These are phyloP conservation scores for Drosophila paranaensis DNA, from an alignment of 2,888 invertebrate genomes.

Conservation along the genomic window DNA sequence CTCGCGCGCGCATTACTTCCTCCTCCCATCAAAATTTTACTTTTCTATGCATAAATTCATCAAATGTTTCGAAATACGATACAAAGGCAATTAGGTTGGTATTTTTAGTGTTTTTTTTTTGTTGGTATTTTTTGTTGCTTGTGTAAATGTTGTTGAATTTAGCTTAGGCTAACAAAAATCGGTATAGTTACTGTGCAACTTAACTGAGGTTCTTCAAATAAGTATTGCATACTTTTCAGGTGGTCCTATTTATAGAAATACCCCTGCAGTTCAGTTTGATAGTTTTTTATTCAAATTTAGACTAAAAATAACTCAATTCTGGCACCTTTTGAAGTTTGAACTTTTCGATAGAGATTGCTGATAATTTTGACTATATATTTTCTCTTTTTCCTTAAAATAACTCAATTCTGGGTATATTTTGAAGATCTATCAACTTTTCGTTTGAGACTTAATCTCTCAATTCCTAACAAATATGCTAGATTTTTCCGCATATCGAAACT, in stretches of 20 bases:
- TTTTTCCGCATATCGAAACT: too few relatives aligned
- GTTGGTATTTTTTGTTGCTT: constrained; percentile 35
- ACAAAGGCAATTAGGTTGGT: constrained; percentile 78
- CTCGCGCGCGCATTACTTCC: not conserved
- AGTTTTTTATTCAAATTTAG: too few relatives aligned
- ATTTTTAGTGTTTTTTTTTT: constrained; percentile 23
- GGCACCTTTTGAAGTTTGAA: too few relatives aligned
- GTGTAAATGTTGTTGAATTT: constrained; percentile 51
- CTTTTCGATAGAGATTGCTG: too few relatives aligned
- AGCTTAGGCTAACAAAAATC: constrained; percentile 42
- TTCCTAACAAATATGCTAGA: too few relatives aligned
- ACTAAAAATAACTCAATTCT: too few relatives aligned
- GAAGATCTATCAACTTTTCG: too few relatives aligned
- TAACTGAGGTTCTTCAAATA: constrained; percentile 46
- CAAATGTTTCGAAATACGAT: constrained; percentile 79
- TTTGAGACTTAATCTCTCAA: too few relatives aligned
- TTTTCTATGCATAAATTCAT: constrained; percentile 70
- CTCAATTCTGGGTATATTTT: too few relatives aligned
- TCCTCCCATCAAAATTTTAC: constrained; percentile 30
- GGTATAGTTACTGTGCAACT: constrained; percentile 32
- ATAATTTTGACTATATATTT: not conserved
- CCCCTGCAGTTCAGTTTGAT: constrained; percentile 19
- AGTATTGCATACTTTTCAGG: constrained; percentile 70
- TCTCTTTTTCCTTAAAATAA: not conserved
- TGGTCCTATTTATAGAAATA: constrained; percentile 52